phyloP scores from a whole-genome alignment of 2,113 vertebrate genomes.

The Misgurnus anguillicaudatus region DNA sequence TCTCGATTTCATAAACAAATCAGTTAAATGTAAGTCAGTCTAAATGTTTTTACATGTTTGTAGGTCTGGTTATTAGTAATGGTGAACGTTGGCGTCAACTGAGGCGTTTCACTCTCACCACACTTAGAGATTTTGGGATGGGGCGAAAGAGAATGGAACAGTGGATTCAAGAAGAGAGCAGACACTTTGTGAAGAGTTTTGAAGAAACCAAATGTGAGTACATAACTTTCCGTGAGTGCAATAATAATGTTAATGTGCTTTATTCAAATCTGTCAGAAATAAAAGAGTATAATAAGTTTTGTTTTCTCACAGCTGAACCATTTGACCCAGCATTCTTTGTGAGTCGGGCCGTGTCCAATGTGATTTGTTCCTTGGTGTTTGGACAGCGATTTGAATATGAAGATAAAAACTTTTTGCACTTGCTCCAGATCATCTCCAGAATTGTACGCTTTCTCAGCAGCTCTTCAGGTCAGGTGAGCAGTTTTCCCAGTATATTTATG shows the following conservation, averaged over 20 bases:
- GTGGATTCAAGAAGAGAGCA: constrained; percentile 80
- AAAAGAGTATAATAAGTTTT: background rate
- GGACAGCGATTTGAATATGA: too few relatives aligned
- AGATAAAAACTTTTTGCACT: too few relatives aligned
- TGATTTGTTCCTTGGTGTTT: too few relatives aligned
- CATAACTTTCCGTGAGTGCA: too few relatives aligned
- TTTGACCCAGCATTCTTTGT: constrained; percentile 62
- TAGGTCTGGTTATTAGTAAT: constrained; percentile 71
- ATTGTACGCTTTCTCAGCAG: too few relatives aligned
- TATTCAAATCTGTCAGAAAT: background rate
- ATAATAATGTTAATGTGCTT: background rate
- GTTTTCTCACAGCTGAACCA: constrained; percentile 56
- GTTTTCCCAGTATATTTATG: too few relatives aligned
- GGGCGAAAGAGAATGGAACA: constrained; percentile 74
- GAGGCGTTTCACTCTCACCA: constrained; percentile 66
- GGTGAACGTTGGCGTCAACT: constrained; percentile 61
- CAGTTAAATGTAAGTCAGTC: background rate
- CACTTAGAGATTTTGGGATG: constrained; percentile 77
- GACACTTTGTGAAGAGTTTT: constrained; percentile 68
- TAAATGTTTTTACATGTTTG: background rate
- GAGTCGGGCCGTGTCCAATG: too few relatives aligned
- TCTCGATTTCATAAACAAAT: background rate
- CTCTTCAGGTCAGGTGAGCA: too few relatives aligned
- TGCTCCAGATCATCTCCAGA: too few relatives aligned
- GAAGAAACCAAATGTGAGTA: background rate